These are phyloP conservation scores for Pseudochirops cupreus DNA, from an alignment of 2,797 vertebrate species.

Conservation along the genomic window DNA sequence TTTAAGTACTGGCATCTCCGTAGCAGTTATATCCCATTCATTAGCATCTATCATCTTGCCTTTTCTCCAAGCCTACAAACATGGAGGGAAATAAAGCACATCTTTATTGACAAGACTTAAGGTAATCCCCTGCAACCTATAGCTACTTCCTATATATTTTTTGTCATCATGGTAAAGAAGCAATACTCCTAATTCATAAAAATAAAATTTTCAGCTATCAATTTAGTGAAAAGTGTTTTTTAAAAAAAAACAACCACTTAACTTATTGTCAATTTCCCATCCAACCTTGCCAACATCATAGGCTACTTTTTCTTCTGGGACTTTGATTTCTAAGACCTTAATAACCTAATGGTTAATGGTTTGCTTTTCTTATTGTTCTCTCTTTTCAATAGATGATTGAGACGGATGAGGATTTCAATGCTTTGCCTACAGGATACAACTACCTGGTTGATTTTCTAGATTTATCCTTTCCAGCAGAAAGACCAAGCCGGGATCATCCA, in stretches of 20 bases:
- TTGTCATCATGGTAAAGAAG: background rate
- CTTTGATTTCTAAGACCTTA: constrained; percentile 9
- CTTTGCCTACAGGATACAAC: constrained; percentile 82
- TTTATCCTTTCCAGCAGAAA: constrained; percentile 86
- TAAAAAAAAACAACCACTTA: too few relatives aligned
- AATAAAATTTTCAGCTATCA: background rate
- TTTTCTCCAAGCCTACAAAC: background rate
- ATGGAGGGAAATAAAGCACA: background rate
- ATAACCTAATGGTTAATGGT: background rate
- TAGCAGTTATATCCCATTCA: background rate
- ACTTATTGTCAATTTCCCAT: background rate
- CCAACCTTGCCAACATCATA: background rate
- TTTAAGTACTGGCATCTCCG: background rate
- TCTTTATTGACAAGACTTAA: constrained; percentile 1
- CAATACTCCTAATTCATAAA: background rate
- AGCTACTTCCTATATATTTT: background rate
- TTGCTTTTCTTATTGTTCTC: constrained; percentile 16
- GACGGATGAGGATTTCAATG: constrained; percentile 87
- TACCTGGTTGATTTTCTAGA: constrained; percentile 90
- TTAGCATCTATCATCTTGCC: background rate
- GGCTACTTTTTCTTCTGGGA: background rate
- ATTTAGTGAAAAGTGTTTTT: background rate
- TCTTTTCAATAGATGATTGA: constrained; percentile 85
- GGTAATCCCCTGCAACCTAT: background rate
- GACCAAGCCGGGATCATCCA: constrained; percentile 85